phyloP scores from a whole-genome alignment of 2,888 invertebrate species.

The Acronicta aceris region DNA sequence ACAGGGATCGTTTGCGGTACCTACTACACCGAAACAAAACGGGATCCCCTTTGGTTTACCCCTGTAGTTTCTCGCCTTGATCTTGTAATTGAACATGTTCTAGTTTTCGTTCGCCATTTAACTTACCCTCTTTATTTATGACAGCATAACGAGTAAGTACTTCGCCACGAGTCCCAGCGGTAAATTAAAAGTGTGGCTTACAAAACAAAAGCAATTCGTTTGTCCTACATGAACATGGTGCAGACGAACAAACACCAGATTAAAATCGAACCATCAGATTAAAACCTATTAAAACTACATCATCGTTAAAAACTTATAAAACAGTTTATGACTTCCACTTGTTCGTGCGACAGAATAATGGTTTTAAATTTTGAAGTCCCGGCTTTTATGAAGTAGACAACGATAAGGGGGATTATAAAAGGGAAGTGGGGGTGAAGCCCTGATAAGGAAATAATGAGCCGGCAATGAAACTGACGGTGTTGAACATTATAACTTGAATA shows the following conservation, averaged over 20 bases:
- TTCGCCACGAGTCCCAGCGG: neutral
- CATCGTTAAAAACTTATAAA: constrained; percentile 69
- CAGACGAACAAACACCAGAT: constrained; percentile 1
- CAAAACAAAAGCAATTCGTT: neutral
- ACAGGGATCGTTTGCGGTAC: too few species aligned
- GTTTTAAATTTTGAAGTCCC: constrained; percentile 79
- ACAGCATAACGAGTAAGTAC: neutral
- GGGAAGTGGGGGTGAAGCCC: constrained; percentile 76
- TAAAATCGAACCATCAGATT: constrained; percentile 14
- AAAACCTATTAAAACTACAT: constrained; percentile 60
- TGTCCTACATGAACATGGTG: neutral
- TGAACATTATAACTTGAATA: constrained; percentile 41
- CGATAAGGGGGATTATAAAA: constrained; percentile 84
- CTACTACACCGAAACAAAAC: too few species aligned
- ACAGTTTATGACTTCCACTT: constrained; percentile 75
- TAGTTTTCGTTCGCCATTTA: neutral
- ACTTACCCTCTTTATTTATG: too few species aligned
- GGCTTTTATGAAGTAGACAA: constrained; percentile 80
- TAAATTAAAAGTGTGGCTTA: neutral
- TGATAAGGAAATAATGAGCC: constrained; percentile 82
- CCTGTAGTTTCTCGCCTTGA: too few species aligned
- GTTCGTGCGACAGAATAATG: constrained; percentile 75
- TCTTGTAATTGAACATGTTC: neutral
- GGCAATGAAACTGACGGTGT: constrained; percentile 73
- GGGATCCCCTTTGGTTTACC: too few species aligned